phyloP scores from a whole-genome alignment of 2,113 vertebrate genomes.

The Butastur rufipennis region DNA sequence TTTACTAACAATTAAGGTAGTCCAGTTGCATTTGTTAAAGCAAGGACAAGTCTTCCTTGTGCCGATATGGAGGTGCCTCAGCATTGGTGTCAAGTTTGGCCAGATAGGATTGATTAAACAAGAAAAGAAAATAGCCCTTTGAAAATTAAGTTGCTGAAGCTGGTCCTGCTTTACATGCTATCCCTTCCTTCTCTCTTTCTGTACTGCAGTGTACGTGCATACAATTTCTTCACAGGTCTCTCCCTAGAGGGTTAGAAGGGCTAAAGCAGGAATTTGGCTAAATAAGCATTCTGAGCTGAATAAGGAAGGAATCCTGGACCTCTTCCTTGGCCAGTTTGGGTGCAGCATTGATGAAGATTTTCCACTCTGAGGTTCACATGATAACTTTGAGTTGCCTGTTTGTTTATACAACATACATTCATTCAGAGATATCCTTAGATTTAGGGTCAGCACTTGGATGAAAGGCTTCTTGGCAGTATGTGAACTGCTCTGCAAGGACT shows the following conservation, averaged over 20 bases:
- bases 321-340: not conserved
- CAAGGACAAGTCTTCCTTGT: not conserved
- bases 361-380: not conserved
- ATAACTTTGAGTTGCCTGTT: not conserved
- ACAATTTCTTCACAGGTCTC: not conserved
- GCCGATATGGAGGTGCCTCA: not conserved
- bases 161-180: not conserved
- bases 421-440: not conserved
- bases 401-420: not conserved
- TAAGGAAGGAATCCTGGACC: not conserved
- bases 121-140: not conserved
- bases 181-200: not conserved
- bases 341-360: not conserved
- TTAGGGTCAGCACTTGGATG: not conserved
- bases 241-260: not conserved
- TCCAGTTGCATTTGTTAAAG: not conserved
- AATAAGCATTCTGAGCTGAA: not conserved
- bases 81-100: not conserved
- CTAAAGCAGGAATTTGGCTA: not conserved
- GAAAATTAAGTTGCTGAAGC: not conserved
- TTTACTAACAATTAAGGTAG: not conserved
- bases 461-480: not conserved
- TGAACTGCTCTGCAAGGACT: not conserved
- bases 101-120: not conserved
- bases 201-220: not conserved